A percentile compares a stretch with the other conserved stretches of the same genome.
Evolutionary conservation across 1,140 invertebrate genomes (phyloP).

Genomic region (Pseudachorutes palmiensis): DNA sequence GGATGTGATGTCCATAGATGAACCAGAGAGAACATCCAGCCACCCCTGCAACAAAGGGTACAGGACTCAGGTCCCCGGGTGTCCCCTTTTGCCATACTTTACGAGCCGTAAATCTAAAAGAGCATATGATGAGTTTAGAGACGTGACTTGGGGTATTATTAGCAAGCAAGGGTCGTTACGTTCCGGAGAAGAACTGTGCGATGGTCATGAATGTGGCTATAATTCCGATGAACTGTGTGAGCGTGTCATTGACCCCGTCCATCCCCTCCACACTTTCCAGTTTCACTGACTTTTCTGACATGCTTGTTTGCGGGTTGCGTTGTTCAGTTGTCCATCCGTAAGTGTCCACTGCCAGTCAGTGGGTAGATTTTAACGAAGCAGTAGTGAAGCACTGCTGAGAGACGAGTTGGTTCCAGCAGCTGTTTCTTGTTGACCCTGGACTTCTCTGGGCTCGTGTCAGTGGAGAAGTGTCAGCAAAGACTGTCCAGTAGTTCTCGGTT

Average conservation of each 20-base stretch:
- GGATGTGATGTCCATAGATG: slow-evolving; percentile 25
- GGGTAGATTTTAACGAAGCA: no score
- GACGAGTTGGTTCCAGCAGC: no score
- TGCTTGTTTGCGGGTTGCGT: no score
- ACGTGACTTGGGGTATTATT: background rate
- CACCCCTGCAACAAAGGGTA: slow-evolving; percentile 28
- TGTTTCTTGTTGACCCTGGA: no score
- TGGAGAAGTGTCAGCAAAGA: no score
- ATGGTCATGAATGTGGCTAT: slow-evolving; percentile 59
- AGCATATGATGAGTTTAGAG: background rate
- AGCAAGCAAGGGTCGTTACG: slow-evolving; percentile 44
- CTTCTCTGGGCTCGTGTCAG: no score
- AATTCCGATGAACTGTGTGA: slow-evolving; percentile 48
- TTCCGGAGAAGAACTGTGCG: slow-evolving; percentile 59
- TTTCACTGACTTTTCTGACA: no score
- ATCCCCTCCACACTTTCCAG: no score
- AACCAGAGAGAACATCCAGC: slow-evolving; percentile 31
- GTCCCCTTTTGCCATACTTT: slow-evolving; percentile 26
- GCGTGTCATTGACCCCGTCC: slow-evolving; percentile 26
- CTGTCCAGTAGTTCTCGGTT: no score
- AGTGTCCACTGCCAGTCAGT: no score
- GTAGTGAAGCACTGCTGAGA: no score
- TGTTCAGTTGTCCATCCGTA: no score
- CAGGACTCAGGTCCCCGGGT: slow-evolving; percentile 26
- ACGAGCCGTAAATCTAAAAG: slow-evolving; percentile 29